These are phyloP conservation scores for Capromys pilorides DNA, from an alignment of 2,797 vertebrate species.

Conservation along the genomic window DNA sequence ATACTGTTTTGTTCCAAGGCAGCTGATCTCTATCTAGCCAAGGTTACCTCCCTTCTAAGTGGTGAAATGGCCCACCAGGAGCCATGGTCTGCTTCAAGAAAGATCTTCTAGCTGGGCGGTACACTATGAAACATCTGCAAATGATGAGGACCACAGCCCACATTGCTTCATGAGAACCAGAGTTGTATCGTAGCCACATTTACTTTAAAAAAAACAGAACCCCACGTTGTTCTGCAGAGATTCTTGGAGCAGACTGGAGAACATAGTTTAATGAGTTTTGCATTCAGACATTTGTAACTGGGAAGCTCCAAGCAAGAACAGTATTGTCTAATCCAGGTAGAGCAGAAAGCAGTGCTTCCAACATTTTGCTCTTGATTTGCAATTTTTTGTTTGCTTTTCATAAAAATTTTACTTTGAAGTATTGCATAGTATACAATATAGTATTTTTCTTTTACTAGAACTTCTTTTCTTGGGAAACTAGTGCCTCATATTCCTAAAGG, in stretches of 20 bases:
- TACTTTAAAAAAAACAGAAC: not conserved
- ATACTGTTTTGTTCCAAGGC: not conserved
- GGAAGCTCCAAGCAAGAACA: not conserved
- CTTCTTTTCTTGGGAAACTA: slow-evolving; percentile 13
- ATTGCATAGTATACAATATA: not conserved
- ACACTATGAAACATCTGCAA: not conserved
- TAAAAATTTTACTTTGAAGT: not conserved
- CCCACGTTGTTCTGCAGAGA: not conserved
- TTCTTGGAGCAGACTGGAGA: not conserved
- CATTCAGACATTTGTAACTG: fast-evolving
- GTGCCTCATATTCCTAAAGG: slow-evolving; percentile 28
- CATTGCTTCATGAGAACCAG: not conserved
- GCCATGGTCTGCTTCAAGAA: slow-evolving; percentile 36
- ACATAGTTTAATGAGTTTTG: too few relatives aligned
- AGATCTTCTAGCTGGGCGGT: not conserved
- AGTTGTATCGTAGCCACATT: not conserved
- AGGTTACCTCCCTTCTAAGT: not conserved
- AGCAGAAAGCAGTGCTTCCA: not conserved
- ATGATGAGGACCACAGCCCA: not conserved
- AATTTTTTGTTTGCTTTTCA: not conserved
- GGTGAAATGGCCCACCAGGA: not conserved
- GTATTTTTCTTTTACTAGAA: not conserved
- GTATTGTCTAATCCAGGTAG: too few relatives aligned
- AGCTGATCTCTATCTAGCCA: not conserved
- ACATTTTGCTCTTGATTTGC: not conserved